Conservation (phyloP, 2,888 invertebrate genomes). For the Flabesymbios commensalis region DNA sequence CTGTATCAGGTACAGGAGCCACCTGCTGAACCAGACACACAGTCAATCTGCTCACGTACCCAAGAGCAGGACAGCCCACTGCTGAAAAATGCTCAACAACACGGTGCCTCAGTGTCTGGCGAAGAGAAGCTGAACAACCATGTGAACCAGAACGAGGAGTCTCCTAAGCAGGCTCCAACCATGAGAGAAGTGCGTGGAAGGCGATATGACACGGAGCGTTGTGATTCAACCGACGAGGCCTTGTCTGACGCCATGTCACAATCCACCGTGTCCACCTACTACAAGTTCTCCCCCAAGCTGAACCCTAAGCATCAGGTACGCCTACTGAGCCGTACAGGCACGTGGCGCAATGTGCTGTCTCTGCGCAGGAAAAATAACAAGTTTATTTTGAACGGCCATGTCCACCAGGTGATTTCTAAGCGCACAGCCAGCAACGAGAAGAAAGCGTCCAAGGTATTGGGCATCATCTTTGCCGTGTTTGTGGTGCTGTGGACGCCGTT, state of each 20-base stretch:
- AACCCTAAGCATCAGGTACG: background rate
- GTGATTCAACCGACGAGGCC: background rate
- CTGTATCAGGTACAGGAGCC: slow-evolving; percentile 19
- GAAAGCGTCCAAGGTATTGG: slow-evolving; percentile 60
- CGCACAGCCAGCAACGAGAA: slow-evolving; percentile 46
- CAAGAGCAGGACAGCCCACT: background rate
- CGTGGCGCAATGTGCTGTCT: background rate
- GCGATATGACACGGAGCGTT: no score
- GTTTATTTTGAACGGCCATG: background rate
- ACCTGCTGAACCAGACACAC: no score
- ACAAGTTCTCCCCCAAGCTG: background rate
- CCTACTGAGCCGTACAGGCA: background rate
- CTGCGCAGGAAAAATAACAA: background rate
- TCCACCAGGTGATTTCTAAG: slow-evolving; percentile 27
- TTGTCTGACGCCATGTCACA: background rate
- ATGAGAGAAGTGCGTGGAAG: no score
- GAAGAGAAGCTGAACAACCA: no score
- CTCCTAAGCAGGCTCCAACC: no score
- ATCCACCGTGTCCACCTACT: background rate
- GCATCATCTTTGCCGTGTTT: slow-evolving; percentile 59
- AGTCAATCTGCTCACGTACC: background rate
- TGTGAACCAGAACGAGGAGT: no score
- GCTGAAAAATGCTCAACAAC: background rate
- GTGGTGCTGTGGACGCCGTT: slow-evolving; percentile 60
- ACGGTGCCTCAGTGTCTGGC: no score